Base-by-base conservation (phyloP, 2,888 invertebrate species). In the Stenichneumon culpator region DNA sequence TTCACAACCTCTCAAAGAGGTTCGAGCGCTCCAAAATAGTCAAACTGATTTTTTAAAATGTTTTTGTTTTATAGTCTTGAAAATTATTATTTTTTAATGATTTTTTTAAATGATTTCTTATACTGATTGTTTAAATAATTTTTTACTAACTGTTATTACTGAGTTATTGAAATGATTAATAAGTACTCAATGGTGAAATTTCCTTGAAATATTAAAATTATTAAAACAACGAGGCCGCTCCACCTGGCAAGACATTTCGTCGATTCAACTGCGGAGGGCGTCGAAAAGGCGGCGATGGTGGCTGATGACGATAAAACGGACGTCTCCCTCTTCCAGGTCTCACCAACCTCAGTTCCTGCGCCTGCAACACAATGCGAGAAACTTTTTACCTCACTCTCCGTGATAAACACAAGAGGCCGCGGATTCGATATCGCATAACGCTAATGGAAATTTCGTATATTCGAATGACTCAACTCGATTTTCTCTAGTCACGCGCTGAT, bases 181-280 rank as follows among this genome's bases (percentile, higher is more conserved):
- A 11, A 39, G 11, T 39, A 39, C 11, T 39, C 9, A 39, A 39
- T 11, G 11, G 39, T 70, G 19, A 32, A 52, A n/a, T 9, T 0
- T 14, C 39, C 11, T 14, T 44, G 1, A 47, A 16, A 16, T 47
- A 47, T 47, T 0, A 67, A 54, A 28, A 65, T 5, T 32, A 52
- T 47, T 2, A n/a, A 9, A 32, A 19, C 1, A 25, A 60, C 11
- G n/a, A 25, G n/a, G n/a, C n/a, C 68, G 19, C 16, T 19, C 74
- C 80, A 94, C 94, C 93, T 86, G 91, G 85, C 65, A 90, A 92
- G 82, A 93, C 92, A 82, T 93, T 93, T 83, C 93, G 89, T 79
- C 94, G 86, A 83, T 93, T 93, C 22, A 89, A 81, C 4, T 86
- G 65, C 4, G 90, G 86, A 3, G 89, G 81, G 72, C 89, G 88